Percentiles rank a stretch among this genome's conserved stretches.
These are phyloP conservation scores for Ammospiza maritima DNA, from an alignment of 2,797 vertebrate genomes.

Conservation along the genomic window DNA sequence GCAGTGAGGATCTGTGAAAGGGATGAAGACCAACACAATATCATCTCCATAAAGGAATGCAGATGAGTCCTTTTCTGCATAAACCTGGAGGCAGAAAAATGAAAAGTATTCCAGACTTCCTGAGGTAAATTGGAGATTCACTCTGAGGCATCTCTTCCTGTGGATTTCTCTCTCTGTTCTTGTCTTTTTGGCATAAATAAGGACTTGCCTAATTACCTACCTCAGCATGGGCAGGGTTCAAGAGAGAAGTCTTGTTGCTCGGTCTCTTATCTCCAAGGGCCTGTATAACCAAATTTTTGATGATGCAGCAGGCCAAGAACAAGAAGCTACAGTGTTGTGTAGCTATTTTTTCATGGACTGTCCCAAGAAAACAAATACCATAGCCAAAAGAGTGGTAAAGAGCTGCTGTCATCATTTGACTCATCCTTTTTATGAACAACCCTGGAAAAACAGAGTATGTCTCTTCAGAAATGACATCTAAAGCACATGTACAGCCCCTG, in stretches of 20 bases:
- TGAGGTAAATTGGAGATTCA: constrained; percentile 15
- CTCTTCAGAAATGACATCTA: background rate
- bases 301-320: background rate
- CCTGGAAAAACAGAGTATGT: background rate
- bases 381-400: background rate
- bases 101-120: background rate
- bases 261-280: background rate
- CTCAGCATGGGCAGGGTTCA: constrained; percentile 11
- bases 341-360: background rate
- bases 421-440: background rate
- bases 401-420: background rate
- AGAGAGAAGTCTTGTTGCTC: background rate
- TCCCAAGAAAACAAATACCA: background rate
- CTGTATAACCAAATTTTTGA: constrained; percentile 25
- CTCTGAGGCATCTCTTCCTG: background rate
- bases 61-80: constrained; percentile 5
- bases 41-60: constrained; percentile 20
- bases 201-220: constrained; percentile 35
- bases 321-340: background rate
- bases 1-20: background rate
- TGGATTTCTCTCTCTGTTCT: constrained; percentile 7
- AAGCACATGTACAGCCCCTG: background rate
- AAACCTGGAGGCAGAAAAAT: constrained; percentile 16
- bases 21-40: background rate
- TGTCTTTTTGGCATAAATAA: constrained; percentile 30